A percentile compares a stretch with the other conserved stretches of the same genome.
Conservation (phyloP, 2,888 invertebrate species). For the Phyllotreta cruciferae region DNA sequence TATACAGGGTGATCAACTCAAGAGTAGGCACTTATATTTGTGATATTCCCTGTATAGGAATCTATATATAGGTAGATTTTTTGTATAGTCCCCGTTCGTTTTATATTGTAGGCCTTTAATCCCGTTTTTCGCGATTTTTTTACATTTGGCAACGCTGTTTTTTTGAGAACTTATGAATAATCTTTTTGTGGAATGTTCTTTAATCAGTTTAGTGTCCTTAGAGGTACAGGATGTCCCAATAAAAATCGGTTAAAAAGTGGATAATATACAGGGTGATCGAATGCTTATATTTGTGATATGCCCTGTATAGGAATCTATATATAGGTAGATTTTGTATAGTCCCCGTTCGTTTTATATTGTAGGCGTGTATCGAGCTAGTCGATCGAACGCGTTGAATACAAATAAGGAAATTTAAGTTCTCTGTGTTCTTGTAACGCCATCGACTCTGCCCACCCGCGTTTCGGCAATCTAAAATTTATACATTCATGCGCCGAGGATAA, state of each 20-base stretch:
- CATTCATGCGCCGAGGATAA: constrained; percentile 28
- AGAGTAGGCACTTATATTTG: too few species aligned
- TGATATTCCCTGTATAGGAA: too few species aligned
- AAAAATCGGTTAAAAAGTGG: too few species aligned
- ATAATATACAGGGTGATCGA: not conserved
- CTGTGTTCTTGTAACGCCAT: constrained; percentile 22
- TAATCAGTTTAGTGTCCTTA: too few species aligned
- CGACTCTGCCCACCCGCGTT: constrained; percentile 18
- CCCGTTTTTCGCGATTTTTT: too few species aligned
- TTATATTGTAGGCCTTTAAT: too few species aligned
- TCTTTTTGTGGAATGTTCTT: too few species aligned
- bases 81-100: too few species aligned
- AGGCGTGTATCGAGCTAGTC: constrained; percentile 28
- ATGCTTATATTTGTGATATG: not conserved
- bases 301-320: constrained; percentile 12
- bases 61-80: too few species aligned
- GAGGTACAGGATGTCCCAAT: too few species aligned
- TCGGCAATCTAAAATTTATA: constrained; percentile 32
- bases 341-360: constrained; percentile 26
- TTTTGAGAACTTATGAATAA: too few species aligned
- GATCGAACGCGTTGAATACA: constrained; percentile 25
- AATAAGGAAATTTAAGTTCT: constrained; percentile 27
- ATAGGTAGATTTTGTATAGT: constrained; percentile 9
- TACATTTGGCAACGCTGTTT: not conserved
- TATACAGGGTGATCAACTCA: too few species aligned